Evolutionary conservation across 2,113 vertebrate genomes (phyloP).

Genomic region (Chloropsis hardwickii): DNA sequence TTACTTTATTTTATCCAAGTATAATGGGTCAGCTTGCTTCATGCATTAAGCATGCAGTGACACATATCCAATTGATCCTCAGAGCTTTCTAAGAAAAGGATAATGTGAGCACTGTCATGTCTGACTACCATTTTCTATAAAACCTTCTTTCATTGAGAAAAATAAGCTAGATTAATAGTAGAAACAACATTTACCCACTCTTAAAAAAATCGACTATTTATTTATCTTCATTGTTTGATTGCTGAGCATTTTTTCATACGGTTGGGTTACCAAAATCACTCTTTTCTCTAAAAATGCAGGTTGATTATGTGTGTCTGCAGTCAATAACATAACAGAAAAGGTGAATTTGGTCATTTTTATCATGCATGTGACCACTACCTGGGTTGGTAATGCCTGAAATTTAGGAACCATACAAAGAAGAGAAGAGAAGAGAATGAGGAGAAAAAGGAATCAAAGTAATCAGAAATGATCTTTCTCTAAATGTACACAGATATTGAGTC

Average conservation of each 20-base stretch:
- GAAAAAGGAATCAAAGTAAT: not conserved
- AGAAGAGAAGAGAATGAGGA: not conserved
- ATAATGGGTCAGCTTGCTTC: not conserved
- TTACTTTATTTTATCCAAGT: slow-evolving; percentile 48
- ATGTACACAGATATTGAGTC: not conserved
- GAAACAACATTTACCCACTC: not conserved
- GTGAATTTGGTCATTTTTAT: not conserved
- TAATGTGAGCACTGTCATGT: not conserved
- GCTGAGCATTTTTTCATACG: not conserved
- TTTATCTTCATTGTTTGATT: not conserved
- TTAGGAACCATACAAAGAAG: not conserved
- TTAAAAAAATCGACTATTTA: not conserved
- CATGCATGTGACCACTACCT: not conserved
- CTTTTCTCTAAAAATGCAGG: not conserved
- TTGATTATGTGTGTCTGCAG: not conserved
- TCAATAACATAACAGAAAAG: not conserved
- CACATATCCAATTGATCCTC: not conserved
- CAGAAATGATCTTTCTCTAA: not conserved
- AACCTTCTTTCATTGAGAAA: not conserved
- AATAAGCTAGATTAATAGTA: not conserved
- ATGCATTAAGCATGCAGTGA: not conserved
- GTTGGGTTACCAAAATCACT: not conserved
- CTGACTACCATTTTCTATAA: not conserved
- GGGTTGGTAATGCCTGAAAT: not conserved
- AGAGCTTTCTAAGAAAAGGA: not conserved